Base-by-base conservation (phyloP, 2,797 vertebrate genomes). In the Holocentrus rufus region DNA sequence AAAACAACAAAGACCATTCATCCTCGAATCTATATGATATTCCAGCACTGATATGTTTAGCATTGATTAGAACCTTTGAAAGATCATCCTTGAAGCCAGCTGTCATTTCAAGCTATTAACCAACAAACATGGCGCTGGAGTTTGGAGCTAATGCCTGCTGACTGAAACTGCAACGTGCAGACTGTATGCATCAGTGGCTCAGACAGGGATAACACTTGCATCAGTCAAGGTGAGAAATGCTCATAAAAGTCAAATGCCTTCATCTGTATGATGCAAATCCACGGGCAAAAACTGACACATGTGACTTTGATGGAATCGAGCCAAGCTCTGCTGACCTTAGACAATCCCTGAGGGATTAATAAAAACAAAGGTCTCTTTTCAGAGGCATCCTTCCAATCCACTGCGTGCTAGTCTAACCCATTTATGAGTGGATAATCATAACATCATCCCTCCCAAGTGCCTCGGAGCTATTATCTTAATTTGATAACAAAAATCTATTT, bases 311-410 rank as follows among this genome's bases (percentile, higher is more conserved):
- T 87, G 85, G 70, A 88, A 80, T 78, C 36, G 55, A 82, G 77
- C 76, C 84, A 88, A 83, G 75, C 34, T 86, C 76, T 76, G 71
- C 69, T 87, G 85, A 90, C 86, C 83, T 86, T 82, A 79, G 65
- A 88, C 86, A 87, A 83, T 86, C 84, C 83, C 84, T 31, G 63
- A 77, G 86, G 87, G 80, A 87, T 89, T 88, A 87, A 82, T 83
- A 89, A 85, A 82, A 87, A 90, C 86, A 90, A 91, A 83, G 80
- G 84, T 86, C 76, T 82, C 77, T 90, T 82, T 89, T 90, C 77
- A 69, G 81, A 87, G 84, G 76, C 83, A 80, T 82, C 61, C 69
- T 83, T 74, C 61, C 81, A 79, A 85, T 76, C 56, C 76, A 79
- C 86, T 76, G 74, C 80, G 82, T 83, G 76, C 81, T 57, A 69